Evolutionary conservation across 1,140 invertebrate genomes (phyloP).

Genomic region (Nasonia vitripennis): DNA sequence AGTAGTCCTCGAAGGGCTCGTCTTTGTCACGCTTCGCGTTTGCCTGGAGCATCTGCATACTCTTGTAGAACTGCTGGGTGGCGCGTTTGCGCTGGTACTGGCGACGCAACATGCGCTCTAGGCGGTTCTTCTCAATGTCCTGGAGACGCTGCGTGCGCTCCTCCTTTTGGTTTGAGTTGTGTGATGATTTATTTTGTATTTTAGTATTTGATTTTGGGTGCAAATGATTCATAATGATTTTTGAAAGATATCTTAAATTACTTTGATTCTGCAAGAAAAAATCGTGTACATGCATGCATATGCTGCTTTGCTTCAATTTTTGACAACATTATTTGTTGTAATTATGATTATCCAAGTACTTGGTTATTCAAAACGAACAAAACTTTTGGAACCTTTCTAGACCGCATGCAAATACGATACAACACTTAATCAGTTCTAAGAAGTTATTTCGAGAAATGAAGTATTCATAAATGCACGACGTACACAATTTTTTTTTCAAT

Average conservation of each 20-base stretch:
- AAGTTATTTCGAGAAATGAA: constrained; percentile 12
- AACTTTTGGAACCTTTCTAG: neutral
- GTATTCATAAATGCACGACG: constrained; percentile 23
- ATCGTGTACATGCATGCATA: neutral
- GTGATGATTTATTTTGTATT: constrained; percentile 4
- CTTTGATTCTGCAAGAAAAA: neutral
- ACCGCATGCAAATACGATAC: neutral
- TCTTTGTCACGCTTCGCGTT: constrained; percentile 78
- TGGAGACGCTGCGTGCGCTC: constrained; percentile 80
- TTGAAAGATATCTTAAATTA: neutral
- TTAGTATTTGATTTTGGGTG: neutral
- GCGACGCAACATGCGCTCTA: constrained; percentile 79
- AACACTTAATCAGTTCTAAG: neutral
- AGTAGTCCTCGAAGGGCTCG: constrained; percentile 84
- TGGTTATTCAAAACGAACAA: too few relatives aligned
- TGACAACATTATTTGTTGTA: neutral
- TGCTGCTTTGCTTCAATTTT: too few relatives aligned
- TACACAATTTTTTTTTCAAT: constrained; percentile 7
- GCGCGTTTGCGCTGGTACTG: constrained; percentile 81
- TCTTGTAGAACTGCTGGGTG: constrained; percentile 85
- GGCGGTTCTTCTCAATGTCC: constrained; percentile 82
- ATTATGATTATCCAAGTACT: neutral
- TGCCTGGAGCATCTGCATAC: constrained; percentile 84
- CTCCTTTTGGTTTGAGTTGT: constrained; percentile 71
- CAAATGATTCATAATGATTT: neutral